Base-by-base conservation (phyloP, 2,113 vertebrate genomes). In the Brachyistius frenatus region DNA sequence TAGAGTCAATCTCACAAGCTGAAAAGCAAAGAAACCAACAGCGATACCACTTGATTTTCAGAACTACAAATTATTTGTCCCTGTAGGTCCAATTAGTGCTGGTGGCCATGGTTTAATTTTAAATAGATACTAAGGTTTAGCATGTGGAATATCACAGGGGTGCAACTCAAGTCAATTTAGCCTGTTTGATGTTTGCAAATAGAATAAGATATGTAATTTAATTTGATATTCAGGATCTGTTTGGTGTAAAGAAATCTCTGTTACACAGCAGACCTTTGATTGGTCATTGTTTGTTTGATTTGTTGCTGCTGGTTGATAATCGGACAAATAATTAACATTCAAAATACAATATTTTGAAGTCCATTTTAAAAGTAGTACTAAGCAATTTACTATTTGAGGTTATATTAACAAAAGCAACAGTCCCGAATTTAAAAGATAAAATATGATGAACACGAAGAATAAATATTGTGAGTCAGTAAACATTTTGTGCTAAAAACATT, bases 11-110 rank as follows among this genome's bases (percentile, higher is more conserved):
- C 74, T 75, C 54, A 81, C 52, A 86, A 54, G 41, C 60, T 63
- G 37, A 80, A 81, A 76, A 16, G 63, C 58, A 79, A 61, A 60
- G 47, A 66, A 74, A 76, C 37, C 56, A 60, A 54, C 41, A 33
- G 39, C 0, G 4, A 56, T 30, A 33, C 13, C 7, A 5, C 68
- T 83, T 85, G 61, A 66, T 85, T 88, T 82, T 79, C 82, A 69
- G 30, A 78, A 37, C 33, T 77, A 35, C 56, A 79, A 79, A 79
- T 76, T 3, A 82, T 87, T 86, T 83, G 61, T 89, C 86, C 84
- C 82, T 53, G 0, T 76, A 37, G 86, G 73, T 79, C 76, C 56
- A 90, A 90, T 87, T 89, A 89, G 80, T 68, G 55, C 66, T 16
- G 31, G 50, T 76, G 66, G 35, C 70, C 50, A 55, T 14, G 70